Evolutionary conservation across 2,797 vertebrate genomes (phyloP), one percentile per base, ranked within the genome.

Genomic region (Botia almorhae): DNA sequence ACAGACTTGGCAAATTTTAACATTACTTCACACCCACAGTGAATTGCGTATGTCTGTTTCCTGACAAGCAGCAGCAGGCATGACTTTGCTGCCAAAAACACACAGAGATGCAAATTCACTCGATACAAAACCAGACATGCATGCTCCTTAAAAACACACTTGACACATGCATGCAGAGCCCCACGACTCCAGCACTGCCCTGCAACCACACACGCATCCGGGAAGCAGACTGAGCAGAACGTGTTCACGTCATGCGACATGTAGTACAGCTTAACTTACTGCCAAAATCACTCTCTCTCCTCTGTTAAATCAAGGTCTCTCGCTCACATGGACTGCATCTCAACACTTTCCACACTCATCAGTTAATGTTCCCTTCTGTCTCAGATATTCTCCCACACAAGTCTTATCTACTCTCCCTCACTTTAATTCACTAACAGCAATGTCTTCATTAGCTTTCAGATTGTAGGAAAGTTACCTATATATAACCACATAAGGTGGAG

Each of bases 61-160:
- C 91, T 88, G 89, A 67, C 81, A 87, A 71, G 87, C 67, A 0
- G 85, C 63, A 87, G 84, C 84, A 83, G 48, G 81, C 86, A 82
- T 80, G 82, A 89, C 83, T 81, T 88, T 73, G 29, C 87, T 86
- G 73, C 85, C 63, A 0, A 80, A 88, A 21, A 78, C 70, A 0
- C 73, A 87, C 61, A 87, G 39, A 10, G 87, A 51, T 46, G 50
- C n/a, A n/a, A n/a, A n/a, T n/a, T n/a, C n/a, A n/a, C 64, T 75
- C 43, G 75, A 88, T 87, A 69, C 78, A 78, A 79, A 88, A 78
- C 83, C 87, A 82, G 36, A 43, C 74, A 4, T 61, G 55, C 17
- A 29, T 29, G 82, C 79, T 61, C 69, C 69, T 19, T 36, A 16
- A 69, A 33, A 58, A 82, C 81, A 1, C 3, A 70, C 43, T 36